Evolutionary conservation across 1,140 invertebrate species (phyloP).

Genomic region (Lepidostoma basale): DNA sequence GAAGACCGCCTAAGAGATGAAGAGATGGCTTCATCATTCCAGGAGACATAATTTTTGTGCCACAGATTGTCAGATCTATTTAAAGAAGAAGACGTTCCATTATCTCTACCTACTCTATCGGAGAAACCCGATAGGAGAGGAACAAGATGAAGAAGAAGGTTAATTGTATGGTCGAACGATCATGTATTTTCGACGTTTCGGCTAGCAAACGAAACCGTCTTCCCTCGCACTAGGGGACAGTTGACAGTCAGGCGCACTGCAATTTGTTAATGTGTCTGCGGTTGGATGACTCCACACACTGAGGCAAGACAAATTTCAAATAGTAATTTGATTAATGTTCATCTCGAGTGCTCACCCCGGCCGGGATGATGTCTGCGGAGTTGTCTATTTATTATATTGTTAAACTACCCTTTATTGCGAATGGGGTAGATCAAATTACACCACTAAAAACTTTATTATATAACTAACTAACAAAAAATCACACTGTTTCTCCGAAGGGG

Average conservation of each 20-base stretch:
- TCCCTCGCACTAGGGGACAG: background rate
- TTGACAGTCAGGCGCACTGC: background rate
- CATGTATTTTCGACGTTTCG: too few relatives aligned
- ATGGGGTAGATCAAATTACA: background rate
- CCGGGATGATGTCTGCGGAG: background rate
- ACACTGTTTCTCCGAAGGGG: too few relatives aligned
- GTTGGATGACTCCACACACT: constrained; percentile 3
- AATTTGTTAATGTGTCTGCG: constrained; percentile 1
- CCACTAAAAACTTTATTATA: background rate
- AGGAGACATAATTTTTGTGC: background rate
- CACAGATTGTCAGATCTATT: background rate
- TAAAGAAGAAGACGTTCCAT: too few relatives aligned
- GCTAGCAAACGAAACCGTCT: too few relatives aligned
- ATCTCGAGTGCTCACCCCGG: background rate
- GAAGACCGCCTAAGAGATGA: too few relatives aligned
- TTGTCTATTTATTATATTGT: constrained; percentile 17
- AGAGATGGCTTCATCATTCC: too few relatives aligned
- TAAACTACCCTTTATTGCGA: background rate
- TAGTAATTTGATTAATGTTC: constrained; percentile 44
- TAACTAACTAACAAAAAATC: too few relatives aligned
- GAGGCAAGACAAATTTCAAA: constrained; percentile 42
- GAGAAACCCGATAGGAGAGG: too few relatives aligned
- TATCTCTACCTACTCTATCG: too few relatives aligned
- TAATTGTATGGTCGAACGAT: too few relatives aligned
- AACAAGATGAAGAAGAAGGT: too few relatives aligned